A percentile compares a stretch with the other conserved stretches of the same genome.
phyloP scores from a whole-genome alignment of 2,888 invertebrate species.

The Scelioninae gen. 2 region DNA sequence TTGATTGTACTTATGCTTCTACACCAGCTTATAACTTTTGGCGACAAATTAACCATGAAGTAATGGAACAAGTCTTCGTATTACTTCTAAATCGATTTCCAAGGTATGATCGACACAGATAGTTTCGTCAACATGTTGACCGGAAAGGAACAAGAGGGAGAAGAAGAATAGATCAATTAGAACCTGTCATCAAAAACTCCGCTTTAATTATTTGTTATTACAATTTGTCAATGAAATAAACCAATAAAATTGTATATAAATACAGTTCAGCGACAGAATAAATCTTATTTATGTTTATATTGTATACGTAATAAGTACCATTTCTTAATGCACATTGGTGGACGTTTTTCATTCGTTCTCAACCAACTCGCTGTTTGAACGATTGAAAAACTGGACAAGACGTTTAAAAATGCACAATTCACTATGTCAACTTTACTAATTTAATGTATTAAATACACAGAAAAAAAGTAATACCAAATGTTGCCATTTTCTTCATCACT shows the following conservation, averaged over 20 bases:
- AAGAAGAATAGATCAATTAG: conserved; percentile 13
- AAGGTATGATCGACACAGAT: conserved; percentile 53
- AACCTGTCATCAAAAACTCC: not conserved
- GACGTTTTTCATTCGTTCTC: too few relatives aligned
- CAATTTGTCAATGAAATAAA: conserved; percentile 15
- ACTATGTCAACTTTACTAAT: too few relatives aligned
- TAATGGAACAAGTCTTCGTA: conserved; percentile 91
- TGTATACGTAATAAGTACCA: not conserved
- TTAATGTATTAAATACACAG: too few relatives aligned
- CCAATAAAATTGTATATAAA: conserved; percentile 26
- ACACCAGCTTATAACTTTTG: conserved; percentile 51
- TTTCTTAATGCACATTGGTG: not conserved
- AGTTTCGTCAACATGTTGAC: conserved; percentile 50
- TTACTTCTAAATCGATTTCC: conserved; percentile 89
- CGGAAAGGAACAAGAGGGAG: conserved; percentile 46
- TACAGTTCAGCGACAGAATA: not conserved
- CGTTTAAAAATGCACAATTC: too few relatives aligned
- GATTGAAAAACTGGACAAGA: too few relatives aligned
- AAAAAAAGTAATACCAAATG: too few relatives aligned
- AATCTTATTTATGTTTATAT: conserved; percentile 11
- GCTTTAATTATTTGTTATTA: conserved; percentile 8
- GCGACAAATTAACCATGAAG: conserved; percentile 49
- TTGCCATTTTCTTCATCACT: too few relatives aligned
- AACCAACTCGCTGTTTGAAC: too few relatives aligned
- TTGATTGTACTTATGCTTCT: too few relatives aligned